phyloP scores from a whole-genome alignment of 1,140 invertebrate genomes.

The Hirudo medicinalis region DNA sequence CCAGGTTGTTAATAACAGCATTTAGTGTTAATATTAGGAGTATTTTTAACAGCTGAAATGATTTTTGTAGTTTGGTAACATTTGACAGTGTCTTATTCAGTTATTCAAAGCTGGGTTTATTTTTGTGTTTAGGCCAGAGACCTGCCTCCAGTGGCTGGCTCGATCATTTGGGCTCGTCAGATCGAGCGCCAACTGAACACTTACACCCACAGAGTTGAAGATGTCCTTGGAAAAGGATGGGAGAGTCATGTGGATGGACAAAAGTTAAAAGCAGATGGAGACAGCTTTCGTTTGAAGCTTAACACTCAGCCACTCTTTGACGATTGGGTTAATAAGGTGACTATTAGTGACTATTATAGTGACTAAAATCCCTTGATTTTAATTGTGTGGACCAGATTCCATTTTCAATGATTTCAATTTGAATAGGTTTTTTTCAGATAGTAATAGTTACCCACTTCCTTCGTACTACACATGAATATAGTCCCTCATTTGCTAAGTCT shows the following conservation, averaged over 20 bases:
- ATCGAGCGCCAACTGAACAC: constrained; percentile 95
- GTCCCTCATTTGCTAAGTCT: too few relatives aligned
- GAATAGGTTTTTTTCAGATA: too few relatives aligned
- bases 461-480: too few relatives aligned
- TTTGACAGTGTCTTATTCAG: neutral
- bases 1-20: constrained; percentile 45
- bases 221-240: constrained; percentile 95
- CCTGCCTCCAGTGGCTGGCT: constrained; percentile 86
- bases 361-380: neutral
- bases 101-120: neutral
- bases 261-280: constrained; percentile 90
- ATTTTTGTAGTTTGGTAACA: neutral
- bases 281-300: constrained; percentile 86
- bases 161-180: constrained; percentile 96
- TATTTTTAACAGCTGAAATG: neutral
- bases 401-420: too few relatives aligned
- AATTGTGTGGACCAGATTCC: neutral
- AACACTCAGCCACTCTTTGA: constrained; percentile 56
- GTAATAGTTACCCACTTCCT: too few relatives aligned
- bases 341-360: too few relatives aligned
- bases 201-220: constrained; percentile 88
- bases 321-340: constrained; percentile 24
- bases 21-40: neutral
- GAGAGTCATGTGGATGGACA: constrained; percentile 98
- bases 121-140: constrained; percentile 49